Conservation (phyloP, 2,888 invertebrate species). For the Stomorhina lunata region DNA sequence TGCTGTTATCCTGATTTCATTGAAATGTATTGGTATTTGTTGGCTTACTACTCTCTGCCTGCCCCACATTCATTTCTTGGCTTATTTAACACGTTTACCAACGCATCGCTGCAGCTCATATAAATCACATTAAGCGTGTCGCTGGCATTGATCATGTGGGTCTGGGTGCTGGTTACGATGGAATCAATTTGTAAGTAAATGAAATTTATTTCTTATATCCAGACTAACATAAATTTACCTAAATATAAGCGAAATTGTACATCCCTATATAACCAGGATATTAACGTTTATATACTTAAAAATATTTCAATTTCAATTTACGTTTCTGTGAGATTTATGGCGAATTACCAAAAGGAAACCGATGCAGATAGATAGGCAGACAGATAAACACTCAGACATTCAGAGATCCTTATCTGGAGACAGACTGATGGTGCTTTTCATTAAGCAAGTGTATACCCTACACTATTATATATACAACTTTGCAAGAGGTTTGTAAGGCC, state of each 20-base stretch:
- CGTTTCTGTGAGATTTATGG: neutral
- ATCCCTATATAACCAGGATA: neutral
- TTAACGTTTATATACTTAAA: neutral
- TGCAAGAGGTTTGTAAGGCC: too few relatives aligned
- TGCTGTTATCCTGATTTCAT: slow-evolving; percentile 53
- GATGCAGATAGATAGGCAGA: neutral
- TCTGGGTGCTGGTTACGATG: slow-evolving; percentile 93
- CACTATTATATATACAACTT: too few relatives aligned
- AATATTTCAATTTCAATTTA: slow-evolving; percentile 45
- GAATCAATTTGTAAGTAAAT: slow-evolving; percentile 92
- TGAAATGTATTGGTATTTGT: slow-evolving; percentile 33
- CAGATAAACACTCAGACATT: slow-evolving; percentile 9
- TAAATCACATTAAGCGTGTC: slow-evolving; percentile 92
- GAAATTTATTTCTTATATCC: slow-evolving; percentile 67
- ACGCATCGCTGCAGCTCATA: slow-evolving; percentile 85
- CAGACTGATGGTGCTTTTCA: neutral
- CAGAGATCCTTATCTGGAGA: neutral
- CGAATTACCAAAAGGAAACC: neutral
- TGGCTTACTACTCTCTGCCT: slow-evolving; percentile 4
- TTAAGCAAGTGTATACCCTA: too few relatives aligned
- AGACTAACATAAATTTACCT: neutral
- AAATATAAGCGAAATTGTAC: neutral
- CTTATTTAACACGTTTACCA: slow-evolving; percentile 47
- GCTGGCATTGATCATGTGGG: slow-evolving; percentile 94
- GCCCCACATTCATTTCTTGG: slow-evolving; percentile 42